phyloP scores from a whole-genome alignment of 2,797 vertebrate species.

The Buceros bicornis region DNA sequence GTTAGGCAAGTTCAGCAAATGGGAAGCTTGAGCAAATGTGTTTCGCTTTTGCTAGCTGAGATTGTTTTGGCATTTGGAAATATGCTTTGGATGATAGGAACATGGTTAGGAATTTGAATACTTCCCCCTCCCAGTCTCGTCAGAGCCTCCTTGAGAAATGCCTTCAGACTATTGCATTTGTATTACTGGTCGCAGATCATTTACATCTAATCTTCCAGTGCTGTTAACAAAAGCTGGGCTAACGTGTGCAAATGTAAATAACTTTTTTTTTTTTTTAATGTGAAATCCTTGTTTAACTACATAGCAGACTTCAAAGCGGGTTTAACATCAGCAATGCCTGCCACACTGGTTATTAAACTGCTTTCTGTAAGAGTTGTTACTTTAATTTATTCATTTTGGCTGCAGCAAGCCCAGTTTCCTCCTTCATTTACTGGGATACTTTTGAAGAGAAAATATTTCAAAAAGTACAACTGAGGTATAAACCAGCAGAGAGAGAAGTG shows the following conservation, averaged over 20 bases:
- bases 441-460: background rate
- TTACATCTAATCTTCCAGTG: conserved; percentile 46
- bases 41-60: conserved; percentile 48
- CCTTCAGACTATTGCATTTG: conserved; percentile 43
- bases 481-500: background rate
- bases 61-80: conserved; percentile 62
- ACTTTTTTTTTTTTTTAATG: background rate
- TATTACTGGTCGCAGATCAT: conserved; percentile 31
- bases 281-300: conserved; percentile 62
- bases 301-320: conserved; percentile 40
- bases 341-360: conserved; percentile 18
- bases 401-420: background rate
- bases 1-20: conserved; percentile 68
- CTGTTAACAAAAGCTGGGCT: conserved; percentile 48
- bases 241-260: conserved; percentile 63
- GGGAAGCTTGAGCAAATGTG: conserved; percentile 58
- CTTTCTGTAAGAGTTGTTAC: background rate
- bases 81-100: conserved; percentile 20
- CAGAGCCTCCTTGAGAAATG: conserved; percentile 51
- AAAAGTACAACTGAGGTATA: background rate
- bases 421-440: background rate
- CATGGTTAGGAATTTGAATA: conserved; percentile 16
- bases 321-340: conserved; percentile 37
- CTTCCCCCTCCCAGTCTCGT: background rate
- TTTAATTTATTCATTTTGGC: conserved; percentile 33